Percentiles rank a stretch among this genome's conserved stretches.
phyloP scores from a whole-genome alignment of 23 tunicate species.

The Trididemnum nubilum region DNA sequence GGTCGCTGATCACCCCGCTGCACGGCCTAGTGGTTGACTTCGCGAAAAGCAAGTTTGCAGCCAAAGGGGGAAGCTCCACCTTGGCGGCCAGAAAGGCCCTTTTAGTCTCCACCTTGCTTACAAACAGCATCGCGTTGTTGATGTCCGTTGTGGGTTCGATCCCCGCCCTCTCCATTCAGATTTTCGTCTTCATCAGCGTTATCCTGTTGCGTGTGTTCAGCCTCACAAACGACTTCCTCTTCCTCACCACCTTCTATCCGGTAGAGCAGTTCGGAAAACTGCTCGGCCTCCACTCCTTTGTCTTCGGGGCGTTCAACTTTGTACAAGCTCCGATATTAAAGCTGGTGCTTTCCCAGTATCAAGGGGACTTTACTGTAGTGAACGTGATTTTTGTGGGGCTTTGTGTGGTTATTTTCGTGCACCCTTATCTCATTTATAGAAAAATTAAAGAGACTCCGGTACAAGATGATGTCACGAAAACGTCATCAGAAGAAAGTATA shows the following conservation, averaged over 20 bases:
- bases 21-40: neutral
- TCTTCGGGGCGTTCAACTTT: neutral
- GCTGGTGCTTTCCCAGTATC: neutral
- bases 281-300: neutral
- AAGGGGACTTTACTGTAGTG: constrained; percentile 4
- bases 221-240: neutral
- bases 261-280: constrained; percentile 18
- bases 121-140: neutral
- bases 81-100: neutral
- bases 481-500: too few species aligned
- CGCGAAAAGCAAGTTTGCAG: neutral
- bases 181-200: neutral
- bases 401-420: neutral
- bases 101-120: neutral
- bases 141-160: constrained; percentile 13
- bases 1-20: neutral
- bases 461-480: too few species aligned
- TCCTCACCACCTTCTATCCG: constrained; percentile 14
- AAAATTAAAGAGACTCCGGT: neutral
- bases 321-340: neutral
- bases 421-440: neutral
- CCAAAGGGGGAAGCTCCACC: too few species aligned
- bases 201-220: constrained; percentile 15
- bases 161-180: neutral
- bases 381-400: constrained; percentile 4